phyloP scores from a whole-genome alignment of 2,113 vertebrate species.

The Serinus canaria region DNA sequence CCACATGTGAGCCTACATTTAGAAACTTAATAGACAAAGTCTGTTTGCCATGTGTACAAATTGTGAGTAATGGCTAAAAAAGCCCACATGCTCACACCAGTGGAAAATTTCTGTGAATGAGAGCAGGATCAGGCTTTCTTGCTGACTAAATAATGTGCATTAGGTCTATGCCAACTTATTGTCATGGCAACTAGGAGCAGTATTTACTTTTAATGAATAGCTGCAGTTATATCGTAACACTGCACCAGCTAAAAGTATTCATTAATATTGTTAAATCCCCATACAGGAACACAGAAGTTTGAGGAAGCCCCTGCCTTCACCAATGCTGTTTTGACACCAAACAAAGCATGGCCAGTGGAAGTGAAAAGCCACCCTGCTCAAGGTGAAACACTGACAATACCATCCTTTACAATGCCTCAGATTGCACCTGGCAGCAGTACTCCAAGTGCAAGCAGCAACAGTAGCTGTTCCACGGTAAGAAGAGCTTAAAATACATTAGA shows the following conservation, averaged over 20 bases:
- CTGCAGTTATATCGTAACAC: conserved; percentile 11
- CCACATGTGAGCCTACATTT: background rate
- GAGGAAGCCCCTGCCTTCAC: conserved; percentile 78
- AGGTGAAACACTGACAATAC: conserved; percentile 70
- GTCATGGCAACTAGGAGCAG: conserved; percentile 35
- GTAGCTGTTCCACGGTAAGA: conserved; percentile 93
- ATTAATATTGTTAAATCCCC: conserved; percentile 37
- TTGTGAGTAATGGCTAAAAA: background rate
- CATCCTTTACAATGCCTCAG: conserved; percentile 81
- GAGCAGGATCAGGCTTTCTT: conserved; percentile 32
- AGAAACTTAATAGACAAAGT: background rate
- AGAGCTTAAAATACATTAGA: background rate
- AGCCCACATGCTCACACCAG: background rate
- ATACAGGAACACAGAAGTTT: conserved; percentile 77
- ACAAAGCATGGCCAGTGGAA: conserved; percentile 79
- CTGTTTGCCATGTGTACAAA: background rate
- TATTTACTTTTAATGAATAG: conserved; percentile 36
- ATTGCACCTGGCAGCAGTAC: conserved; percentile 79
- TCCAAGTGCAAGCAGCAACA: conserved; percentile 84
- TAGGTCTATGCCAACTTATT: conserved; percentile 35
- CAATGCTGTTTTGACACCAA: conserved; percentile 72
- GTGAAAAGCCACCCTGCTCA: conserved; percentile 60
- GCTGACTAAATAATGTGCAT: conserved; percentile 25
- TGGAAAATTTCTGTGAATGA: conserved; percentile 58
- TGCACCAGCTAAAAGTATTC: background rate